Base-by-base conservation (phyloP, 2,888 invertebrate genomes). In the Rapana venosa region DNA sequence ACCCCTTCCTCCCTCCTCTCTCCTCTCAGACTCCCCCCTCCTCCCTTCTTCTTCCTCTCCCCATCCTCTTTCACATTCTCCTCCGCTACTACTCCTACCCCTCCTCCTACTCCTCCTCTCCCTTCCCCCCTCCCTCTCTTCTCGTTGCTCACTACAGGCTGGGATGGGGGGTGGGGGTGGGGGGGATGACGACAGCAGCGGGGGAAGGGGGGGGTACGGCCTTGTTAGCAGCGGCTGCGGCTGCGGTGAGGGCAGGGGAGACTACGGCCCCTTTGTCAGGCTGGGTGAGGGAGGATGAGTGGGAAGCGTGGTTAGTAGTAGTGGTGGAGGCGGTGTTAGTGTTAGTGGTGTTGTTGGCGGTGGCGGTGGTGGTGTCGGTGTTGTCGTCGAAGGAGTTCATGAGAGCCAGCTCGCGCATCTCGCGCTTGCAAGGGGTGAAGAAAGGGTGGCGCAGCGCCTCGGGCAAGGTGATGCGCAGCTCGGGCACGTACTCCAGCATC, bases 401-500 rank as follows among this genome's bases (percentile, higher is more conserved):
- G 85, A 89, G 89, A 15, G 66, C 84, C 85, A 83, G 32, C 17
- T 84, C 89, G 56, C 89, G 85, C 89, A 89, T 89, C 70, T 89
- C 89, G 56, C 89, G 85, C 74, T 89, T 89, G 89, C 84, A 84
- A 56, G 89, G 89, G 36, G 85, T 89, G 77, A 99, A 99, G 97
- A 99, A 99, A 89, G 98, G 98, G 97, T 99, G 99, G 89, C 97
- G 97, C 94, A 99, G 97, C 30, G 99, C 98, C 94, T 99, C 98
- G 91, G 97, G 97, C 94, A 99, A 97, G 94, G 98, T 97, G 95
- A 99, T 97, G 92, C 99, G 97, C 95, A 98, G 98, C 92, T 97
- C 97, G 56, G 99, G 99, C 96, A 99, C 99, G 96, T 99, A 99
- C 94, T 99, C 99, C 96, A 99, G 97, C 99, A 99, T 99, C 96